phyloP scores from a whole-genome alignment of 2,797 vertebrate species.

The Telmatherina bonti region DNA sequence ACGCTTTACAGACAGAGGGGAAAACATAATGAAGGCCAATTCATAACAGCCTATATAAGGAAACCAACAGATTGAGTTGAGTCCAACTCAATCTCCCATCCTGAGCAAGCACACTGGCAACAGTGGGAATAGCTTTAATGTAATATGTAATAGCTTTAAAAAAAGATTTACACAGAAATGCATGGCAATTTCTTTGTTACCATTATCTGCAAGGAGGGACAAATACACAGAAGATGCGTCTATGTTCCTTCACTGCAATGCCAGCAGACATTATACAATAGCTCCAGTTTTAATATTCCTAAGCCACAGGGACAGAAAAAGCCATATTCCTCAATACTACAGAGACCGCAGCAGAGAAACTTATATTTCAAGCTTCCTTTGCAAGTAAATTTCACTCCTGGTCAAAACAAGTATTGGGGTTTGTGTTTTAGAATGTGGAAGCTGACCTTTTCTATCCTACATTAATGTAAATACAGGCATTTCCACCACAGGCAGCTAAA shows the following conservation, averaged over 20 bases:
- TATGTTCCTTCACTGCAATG: constrained; percentile 30
- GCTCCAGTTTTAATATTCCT: constrained; percentile 47
- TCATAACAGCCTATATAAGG: too few species aligned
- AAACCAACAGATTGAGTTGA: too few species aligned
- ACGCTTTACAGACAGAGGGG: too few species aligned
- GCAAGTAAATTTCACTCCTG: constrained; percentile 60
- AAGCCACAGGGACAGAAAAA: constrained; percentile 29
- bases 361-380: constrained; percentile 21
- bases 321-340: constrained; percentile 30
- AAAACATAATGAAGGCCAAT: too few species aligned
- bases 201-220: constrained; percentile 51
- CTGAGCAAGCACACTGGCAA: too few species aligned
- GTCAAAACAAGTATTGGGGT: constrained; percentile 65
- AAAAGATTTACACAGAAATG: constrained; percentile 47
- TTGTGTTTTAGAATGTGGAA: constrained; percentile 77
- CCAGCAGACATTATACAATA: constrained; percentile 34
- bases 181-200: constrained; percentile 40
- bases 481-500: constrained; percentile 68
- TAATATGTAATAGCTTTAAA: constrained; percentile 22
- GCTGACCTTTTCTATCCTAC: constrained; percentile 79
- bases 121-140: too few species aligned
- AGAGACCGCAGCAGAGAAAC: constrained; percentile 38
- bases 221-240: constrained; percentile 48
- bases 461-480: constrained; percentile 80
- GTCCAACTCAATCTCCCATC: too few species aligned